phyloP scores from a whole-genome alignment of 2,797 vertebrate genomes.

The Acrossocheilus fasciatus region DNA sequence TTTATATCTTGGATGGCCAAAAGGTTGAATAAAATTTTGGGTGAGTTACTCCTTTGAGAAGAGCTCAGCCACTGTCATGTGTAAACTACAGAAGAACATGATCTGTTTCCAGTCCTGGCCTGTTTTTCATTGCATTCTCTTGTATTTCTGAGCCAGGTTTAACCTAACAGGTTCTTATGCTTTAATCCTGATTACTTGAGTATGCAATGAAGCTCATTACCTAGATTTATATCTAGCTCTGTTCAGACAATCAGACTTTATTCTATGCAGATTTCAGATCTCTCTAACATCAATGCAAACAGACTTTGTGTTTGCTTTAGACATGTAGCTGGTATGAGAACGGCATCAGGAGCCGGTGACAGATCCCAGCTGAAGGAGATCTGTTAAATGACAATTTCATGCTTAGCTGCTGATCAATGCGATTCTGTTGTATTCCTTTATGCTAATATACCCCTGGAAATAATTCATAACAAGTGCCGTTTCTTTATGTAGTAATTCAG shows the following conservation, averaged over 20 bases:
- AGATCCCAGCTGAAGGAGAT: neutral
- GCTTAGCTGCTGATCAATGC: neutral
- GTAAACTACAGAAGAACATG: neutral
- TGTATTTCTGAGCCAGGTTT: conserved; percentile 22
- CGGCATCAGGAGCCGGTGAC: neutral
- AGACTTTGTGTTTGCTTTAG: conserved; percentile 20
- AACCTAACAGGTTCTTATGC: conserved; percentile 1
- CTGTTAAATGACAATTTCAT: conserved; percentile 5
- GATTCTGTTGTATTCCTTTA: neutral
- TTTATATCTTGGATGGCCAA: neutral
- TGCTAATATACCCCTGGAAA: neutral
- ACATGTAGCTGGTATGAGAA: conserved; percentile 13
- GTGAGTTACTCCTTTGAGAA: neutral
- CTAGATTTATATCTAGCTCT: neutral
- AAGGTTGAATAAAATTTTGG: neutral
- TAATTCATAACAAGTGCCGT: neutral
- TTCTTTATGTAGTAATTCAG: neutral
- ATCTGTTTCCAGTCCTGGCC: neutral
- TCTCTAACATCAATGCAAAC: neutral
- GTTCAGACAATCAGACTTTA: conserved; percentile 4
- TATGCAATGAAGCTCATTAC: neutral
- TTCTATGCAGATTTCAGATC: neutral
- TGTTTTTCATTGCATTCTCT: conserved; percentile 9
- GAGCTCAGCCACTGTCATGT: neutral
- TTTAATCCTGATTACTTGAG: conserved; percentile 12